Evolutionary conservation across 2,888 invertebrate species (phyloP), one percentile per base, ranked within the genome.

Genomic region (Pyrocoelia pectoralis): DNA sequence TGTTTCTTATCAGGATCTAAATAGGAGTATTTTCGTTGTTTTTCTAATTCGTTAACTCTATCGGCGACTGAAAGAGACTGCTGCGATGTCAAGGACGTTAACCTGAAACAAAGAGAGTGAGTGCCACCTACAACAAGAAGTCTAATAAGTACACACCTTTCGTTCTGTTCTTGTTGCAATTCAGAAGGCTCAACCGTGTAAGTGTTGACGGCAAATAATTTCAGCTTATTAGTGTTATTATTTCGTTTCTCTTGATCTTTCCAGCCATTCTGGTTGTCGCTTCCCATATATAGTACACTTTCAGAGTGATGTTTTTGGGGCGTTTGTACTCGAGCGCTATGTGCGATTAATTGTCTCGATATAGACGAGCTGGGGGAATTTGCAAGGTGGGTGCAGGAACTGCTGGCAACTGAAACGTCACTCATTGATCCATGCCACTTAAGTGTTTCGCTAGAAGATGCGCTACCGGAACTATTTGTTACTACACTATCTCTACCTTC

Each of bases 361-460:
- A 67, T 67, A 8, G 74, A 71, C 6, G 72, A 67, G 38, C 72
- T 76, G 10, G 74, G 76, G 13, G 81, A 81, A 70, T 81, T 83
- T 80, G 80, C 70, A 68, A 75, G 81, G 81, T 80, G 84, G 74
- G 78, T 84, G 80, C 75, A 84, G 77, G 76, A 82, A 78, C 85
- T 84, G 71, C 86, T 87, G 48, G 86, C 84, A 66, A 88, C 86
- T 59, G 89, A 89, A 46, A 91, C 86, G 76, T 91, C 91, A 80
- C 89, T 89, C 83, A 89, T 86, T 3, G 90, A 90, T 43, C 90
- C 89, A 74, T 91, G 87, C 91, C 91, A 92, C 80, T 92, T 92
- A 5, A 92, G 82, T 1, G 92, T 92, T 77, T 92, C 92, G 74
- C 90, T 90, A 55, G 90, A 90, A 28, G 86, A 86, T n/a, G 86